Evolutionary conservation across 2,113 vertebrate species (phyloP).

Genomic region (Hippocampus abdominalis): DNA sequence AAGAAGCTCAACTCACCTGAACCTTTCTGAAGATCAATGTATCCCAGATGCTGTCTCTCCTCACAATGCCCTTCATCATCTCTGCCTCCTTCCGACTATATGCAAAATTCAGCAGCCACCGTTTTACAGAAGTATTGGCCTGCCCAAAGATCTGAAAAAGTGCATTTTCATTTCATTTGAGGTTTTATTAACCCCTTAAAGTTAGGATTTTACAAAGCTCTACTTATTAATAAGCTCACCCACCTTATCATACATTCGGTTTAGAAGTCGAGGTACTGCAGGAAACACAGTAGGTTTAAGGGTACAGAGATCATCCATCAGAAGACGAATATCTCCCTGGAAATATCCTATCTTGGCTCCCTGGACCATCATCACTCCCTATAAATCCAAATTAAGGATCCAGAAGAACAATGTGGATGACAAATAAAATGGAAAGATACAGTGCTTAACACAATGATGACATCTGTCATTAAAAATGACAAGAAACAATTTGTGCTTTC

Average conservation of each 20-base stretch:
- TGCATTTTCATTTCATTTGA: background rate
- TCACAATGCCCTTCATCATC: conserved; percentile 82
- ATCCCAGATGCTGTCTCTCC: conserved; percentile 93
- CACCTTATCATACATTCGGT: conserved; percentile 93
- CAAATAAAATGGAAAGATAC: background rate
- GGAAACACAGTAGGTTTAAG: conserved; percentile 91
- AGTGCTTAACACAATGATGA: background rate
- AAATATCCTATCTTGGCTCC: conserved; percentile 92
- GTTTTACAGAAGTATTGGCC: conserved; percentile 84
- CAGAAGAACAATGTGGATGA: background rate
- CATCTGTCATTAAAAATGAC: background rate
- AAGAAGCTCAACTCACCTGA: conserved; percentile 74
- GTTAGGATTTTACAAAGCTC: too few species aligned
- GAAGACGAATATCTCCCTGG: conserved; percentile 88
- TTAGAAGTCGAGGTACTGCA: conserved; percentile 88
- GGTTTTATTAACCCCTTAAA: too few species aligned
- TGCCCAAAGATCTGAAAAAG: conserved; percentile 82
- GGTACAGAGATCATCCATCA: conserved; percentile 86
- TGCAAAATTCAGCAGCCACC: conserved; percentile 90
- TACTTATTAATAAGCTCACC: background rate
- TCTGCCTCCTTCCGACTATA: conserved; percentile 89
- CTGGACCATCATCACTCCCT: conserved; percentile 83
- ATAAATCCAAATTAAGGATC: background rate
- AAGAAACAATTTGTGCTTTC: background rate
- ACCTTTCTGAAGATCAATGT: conserved; percentile 89